A percentile compares a stretch with the other conserved stretches of the same genome.
Conservation (phyloP, 2,888 invertebrate genomes). For the Tachina lurida region DNA sequence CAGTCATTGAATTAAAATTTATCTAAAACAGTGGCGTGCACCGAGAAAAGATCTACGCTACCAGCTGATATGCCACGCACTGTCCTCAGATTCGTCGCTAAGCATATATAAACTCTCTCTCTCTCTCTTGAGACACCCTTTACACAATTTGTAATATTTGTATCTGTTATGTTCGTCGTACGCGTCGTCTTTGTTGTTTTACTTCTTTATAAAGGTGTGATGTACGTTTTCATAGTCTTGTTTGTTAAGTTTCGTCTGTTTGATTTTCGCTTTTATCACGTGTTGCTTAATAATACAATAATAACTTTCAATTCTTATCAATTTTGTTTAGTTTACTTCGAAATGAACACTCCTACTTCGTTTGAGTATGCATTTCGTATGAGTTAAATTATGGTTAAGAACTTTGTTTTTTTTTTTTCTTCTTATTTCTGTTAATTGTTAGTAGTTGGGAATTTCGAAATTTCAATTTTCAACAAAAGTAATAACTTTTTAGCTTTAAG, state of each 20-base stretch:
- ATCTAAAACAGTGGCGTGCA: too few relatives aligned
- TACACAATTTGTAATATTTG: constrained; percentile 30
- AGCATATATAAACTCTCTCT: too few relatives aligned
- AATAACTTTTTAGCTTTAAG: constrained; percentile 17
- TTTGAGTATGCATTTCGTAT: constrained; percentile 52
- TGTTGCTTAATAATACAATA: constrained; percentile 61
- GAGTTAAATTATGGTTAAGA: constrained; percentile 44
- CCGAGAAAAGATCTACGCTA: too few relatives aligned
- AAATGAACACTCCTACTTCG: constrained; percentile 67
- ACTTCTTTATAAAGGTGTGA: constrained; percentile 60
- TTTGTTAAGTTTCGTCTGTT: constrained; percentile 6
- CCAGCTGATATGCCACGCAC: too few relatives aligned
- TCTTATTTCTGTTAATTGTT: constrained; percentile 43
- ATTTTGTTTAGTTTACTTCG: constrained; percentile 20
- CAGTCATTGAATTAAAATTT: too few relatives aligned
- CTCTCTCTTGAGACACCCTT: too few relatives aligned
- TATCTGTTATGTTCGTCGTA: background rate
- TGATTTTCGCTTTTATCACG: constrained; percentile 48
- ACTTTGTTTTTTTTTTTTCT: background rate
- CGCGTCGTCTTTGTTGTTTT: background rate
- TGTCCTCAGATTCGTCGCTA: too few relatives aligned
- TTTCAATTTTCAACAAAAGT: background rate
- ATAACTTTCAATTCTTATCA: constrained; percentile 60
- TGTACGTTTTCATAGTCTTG: constrained; percentile 8
- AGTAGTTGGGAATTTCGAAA: constrained; percentile 19